Conservation (phyloP, 2,113 vertebrate genomes). For the Buteo buteo region DNA sequence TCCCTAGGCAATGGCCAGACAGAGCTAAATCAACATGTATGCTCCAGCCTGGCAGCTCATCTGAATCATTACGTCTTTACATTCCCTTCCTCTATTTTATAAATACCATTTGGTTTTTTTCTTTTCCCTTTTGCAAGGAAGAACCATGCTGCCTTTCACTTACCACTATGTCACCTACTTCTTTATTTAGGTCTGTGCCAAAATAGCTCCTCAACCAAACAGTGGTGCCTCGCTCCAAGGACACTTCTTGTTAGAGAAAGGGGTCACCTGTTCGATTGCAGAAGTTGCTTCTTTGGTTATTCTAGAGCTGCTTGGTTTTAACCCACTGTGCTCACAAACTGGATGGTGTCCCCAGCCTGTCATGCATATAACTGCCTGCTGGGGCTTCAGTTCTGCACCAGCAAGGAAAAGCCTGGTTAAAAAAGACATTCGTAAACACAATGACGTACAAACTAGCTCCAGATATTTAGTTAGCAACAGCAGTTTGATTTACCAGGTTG, state of each 20-base stretch:
- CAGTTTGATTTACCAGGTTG: background rate
- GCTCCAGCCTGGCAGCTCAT: background rate
- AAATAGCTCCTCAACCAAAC: background rate
- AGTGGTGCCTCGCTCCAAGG: background rate
- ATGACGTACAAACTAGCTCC: background rate
- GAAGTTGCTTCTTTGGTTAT: background rate
- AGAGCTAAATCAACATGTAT: background rate
- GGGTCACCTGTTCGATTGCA: background rate
- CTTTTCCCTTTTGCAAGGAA: background rate
- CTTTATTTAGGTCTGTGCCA: background rate
- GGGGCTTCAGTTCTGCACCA: background rate
- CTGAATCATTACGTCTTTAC: background rate
- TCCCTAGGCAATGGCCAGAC: background rate
- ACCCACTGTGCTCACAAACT: background rate
- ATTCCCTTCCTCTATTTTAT: constrained; percentile 51
- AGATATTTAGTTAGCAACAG: background rate
- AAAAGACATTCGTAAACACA: background rate
- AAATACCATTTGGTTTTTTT: background rate
- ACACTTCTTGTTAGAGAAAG: background rate
- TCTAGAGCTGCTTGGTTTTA: background rate
- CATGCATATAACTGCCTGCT: background rate
- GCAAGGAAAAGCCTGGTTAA: background rate
- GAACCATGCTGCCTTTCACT: background rate
- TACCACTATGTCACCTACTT: background rate
- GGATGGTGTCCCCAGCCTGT: background rate